Base-by-base conservation (phyloP, 2,113 vertebrate genomes). In the Empidonax traillii region DNA sequence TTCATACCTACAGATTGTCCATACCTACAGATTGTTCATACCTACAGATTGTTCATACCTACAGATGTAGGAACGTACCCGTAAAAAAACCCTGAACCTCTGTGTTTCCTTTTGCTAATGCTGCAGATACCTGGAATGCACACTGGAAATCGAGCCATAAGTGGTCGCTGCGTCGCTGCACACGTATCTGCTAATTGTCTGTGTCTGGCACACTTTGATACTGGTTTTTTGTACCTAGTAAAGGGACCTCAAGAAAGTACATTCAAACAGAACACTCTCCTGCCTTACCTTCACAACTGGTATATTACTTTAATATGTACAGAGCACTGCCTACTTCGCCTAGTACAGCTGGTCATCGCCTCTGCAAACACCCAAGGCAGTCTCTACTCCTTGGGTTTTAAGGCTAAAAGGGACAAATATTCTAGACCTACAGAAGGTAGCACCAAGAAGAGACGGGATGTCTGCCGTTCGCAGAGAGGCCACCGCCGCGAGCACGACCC, bases 21-120 rank as follows among this genome's bases (percentile, higher is more conserved):
- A 35, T 35, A 35, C 35, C 35, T 35, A 35, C 35, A 35, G 35
- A 35, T 35, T 35, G 35, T 68, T 74, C 82, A 73, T 35, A 35
- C 35, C 35, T 35, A 35, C 35, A 35, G 35, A 35, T 35, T 35
- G 35, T 68, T 74, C 82, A 73, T 13, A 76, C 19, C 55, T 41
- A 37, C 37, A 52, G 46, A 55, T 0, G 0, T 6, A 55, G 0
- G 10, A 71, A 59, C 1, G 2, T 10, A 37, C 4, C 33, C 2
- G 8, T 25, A 27, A 82, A 65, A 58, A 31, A 63, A 1, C 1
- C 11, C 17, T 6, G 30, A 15, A 39, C 2, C 14, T 74, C 14
- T 8, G 8, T 6, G 10, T 49, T n/a, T 58, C 41, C 25, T 80
- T 77, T 52, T 71, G 68, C 30, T 51, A 52, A 80, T 23, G 55